Evolutionary conservation across 2,797 vertebrate genomes (phyloP).

Genomic region (Arnoldichthys spilopterus): DNA sequence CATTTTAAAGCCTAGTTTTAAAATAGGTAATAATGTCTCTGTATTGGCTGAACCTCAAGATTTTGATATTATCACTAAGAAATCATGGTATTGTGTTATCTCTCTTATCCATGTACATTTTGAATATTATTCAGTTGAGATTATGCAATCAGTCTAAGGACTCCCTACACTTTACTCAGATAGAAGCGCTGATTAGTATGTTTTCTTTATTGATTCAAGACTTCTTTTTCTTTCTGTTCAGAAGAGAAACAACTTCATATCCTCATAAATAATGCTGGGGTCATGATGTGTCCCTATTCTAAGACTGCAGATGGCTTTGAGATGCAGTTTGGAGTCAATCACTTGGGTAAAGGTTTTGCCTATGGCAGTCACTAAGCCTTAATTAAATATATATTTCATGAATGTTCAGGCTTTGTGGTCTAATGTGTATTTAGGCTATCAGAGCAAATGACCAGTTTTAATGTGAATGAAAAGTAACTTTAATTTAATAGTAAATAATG

Average conservation of each 20-base stretch:
- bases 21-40: no score
- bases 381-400: not conserved
- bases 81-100: no score
- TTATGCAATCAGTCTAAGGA: no score
- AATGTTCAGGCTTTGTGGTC: not conserved
- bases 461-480: no score
- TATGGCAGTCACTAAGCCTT: not conserved
- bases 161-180: no score
- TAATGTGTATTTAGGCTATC: not conserved
- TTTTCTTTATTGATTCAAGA: not conserved
- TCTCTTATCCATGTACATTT: no score
- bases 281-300: slow-evolving; percentile 79
- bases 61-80: no score
- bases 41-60: no score
- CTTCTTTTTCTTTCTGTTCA: slow-evolving; percentile 43
- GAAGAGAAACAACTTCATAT: slow-evolving; percentile 74
- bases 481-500: not conserved
- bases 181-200: no score
- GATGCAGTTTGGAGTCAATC: slow-evolving; percentile 81
- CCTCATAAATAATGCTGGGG: slow-evolving; percentile 78
- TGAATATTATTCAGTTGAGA: no score
- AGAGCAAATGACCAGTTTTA: not conserved
- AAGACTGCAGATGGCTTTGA: slow-evolving; percentile 79
- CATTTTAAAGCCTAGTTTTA: no score
- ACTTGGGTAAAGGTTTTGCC: slow-evolving; percentile 71